Evolutionary conservation across 2,113 vertebrate species (phyloP), one percentile per base, ranked within the genome.

Genomic region (Misgurnus mizolepis): DNA sequence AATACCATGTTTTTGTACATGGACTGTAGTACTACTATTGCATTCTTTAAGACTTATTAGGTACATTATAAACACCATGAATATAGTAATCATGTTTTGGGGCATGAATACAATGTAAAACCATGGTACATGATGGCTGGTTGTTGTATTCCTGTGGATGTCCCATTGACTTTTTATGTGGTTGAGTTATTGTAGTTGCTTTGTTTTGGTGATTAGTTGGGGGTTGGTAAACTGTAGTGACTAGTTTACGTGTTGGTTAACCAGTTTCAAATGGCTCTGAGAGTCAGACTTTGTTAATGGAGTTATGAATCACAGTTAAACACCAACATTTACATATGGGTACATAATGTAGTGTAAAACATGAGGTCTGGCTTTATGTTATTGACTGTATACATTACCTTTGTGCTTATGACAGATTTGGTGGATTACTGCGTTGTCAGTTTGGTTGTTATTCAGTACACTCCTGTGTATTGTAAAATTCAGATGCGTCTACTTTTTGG

Each of bases 211-310:
- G 15, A n/a, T 58, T 58, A n/a, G n/a, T 58, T 7, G 55, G 3
- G n/a, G 55, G n/a, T 73, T 58, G 53, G 58, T 72, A 10, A 58
- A 39, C 40, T 73, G 34, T 43, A 72, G 39, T 43, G n/a, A 60
- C 53, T 18, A 22, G 40, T 73, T 43, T 22, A 58, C 53, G 7
- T 7, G 45, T 10, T 41, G 6, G 6, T 58, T 53, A 4, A 8
- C 22, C 22, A 9, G 49, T 15, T 18, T n/a, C 17, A 58, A 2
- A 53, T 14, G 1, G 7, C 12, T 70, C 18, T 68, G 12, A 7
- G 55, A 15, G 15, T 58, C 7, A 34, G 27, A 34, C 27, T 34
- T 34, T 34, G 5, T 41, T 18, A 1, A 9, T 14, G 8, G 53
- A 17, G 70, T 73, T 6, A 8, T 60, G 6, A 60, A 60, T 8